Percentiles rank a stretch among this genome's conserved stretches.
Evolutionary conservation across 2,888 invertebrate species (phyloP).

Genomic region (Fragum sueziense): DNA sequence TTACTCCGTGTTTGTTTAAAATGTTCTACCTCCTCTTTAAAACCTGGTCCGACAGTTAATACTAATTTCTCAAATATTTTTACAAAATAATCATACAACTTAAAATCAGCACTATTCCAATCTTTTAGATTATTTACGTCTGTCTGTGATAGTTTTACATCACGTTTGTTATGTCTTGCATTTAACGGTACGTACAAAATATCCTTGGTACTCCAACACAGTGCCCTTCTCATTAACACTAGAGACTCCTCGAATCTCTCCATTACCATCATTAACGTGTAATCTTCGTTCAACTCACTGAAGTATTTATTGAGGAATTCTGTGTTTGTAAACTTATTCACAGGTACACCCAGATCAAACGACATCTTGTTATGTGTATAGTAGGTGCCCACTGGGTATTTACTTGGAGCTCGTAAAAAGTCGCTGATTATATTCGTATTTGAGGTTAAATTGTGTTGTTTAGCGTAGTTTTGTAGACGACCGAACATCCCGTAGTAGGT

Average conservation of each 20-base stretch:
- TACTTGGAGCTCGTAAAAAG: conserved; percentile 34
- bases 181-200: conserved; percentile 73
- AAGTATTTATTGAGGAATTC: conserved; percentile 59
- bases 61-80: conserved; percentile 64
- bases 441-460: not conserved
- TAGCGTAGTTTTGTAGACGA: not conserved
- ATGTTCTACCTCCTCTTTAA: conserved; percentile 60
- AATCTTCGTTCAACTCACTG: conserved; percentile 66
- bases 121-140: conserved; percentile 58
- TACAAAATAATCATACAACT: conserved; percentile 72
- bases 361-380: conserved; percentile 61
- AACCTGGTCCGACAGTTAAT: conserved; percentile 49
- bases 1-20: conserved; percentile 55
- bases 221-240: conserved; percentile 71
- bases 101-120: conserved; percentile 73
- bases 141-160: conserved; percentile 46
- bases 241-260: conserved; percentile 79
- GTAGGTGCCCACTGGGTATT: conserved; percentile 19
- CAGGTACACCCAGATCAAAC: conserved; percentile 62
- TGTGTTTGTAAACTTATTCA: conserved; percentile 33
- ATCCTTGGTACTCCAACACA: conserved; percentile 77
- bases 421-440: conserved; percentile 15
- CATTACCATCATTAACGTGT: conserved; percentile 74
- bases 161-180: conserved; percentile 36
- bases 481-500: conserved; percentile 66